Evolutionary conservation across 2,113 vertebrate species (phyloP).

Genomic region (Spea bombifrons): DNA sequence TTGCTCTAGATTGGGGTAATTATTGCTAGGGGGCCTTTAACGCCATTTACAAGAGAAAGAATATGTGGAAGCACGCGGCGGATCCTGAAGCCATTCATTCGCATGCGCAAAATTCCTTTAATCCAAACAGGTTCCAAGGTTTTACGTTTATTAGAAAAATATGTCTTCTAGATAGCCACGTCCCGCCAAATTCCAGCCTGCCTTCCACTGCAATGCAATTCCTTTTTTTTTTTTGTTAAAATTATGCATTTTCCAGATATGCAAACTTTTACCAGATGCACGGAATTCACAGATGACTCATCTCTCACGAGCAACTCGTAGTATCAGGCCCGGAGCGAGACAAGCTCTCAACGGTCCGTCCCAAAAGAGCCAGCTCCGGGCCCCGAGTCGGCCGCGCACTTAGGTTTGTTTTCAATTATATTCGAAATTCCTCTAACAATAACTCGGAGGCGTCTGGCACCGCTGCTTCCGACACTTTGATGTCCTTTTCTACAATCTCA

Average conservation of each 20-base stretch:
- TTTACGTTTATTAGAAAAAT: not conserved
- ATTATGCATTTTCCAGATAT: slow-evolving; percentile 69
- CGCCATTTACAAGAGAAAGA: too few species aligned
- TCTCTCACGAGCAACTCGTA: slow-evolving; percentile 73
- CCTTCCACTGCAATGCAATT: slow-evolving; percentile 47
- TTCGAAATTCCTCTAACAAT: slow-evolving; percentile 70
- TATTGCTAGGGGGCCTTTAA: too few species aligned
- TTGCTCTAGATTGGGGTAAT: too few species aligned
- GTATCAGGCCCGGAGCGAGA: slow-evolving; percentile 69
- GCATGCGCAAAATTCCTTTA: too few species aligned
- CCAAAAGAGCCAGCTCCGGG: slow-evolving; percentile 51
- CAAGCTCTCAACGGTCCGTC: slow-evolving; percentile 59
- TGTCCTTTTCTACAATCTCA: slow-evolving; percentile 60
- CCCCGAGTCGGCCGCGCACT: slow-evolving; percentile 52
- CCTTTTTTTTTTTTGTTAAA: slow-evolving; percentile 57
- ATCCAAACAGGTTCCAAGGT: not conserved
- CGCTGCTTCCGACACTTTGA: slow-evolving; percentile 72
- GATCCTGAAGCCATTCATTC: too few species aligned
- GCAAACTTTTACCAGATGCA: slow-evolving; percentile 84
- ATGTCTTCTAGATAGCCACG: not conserved
- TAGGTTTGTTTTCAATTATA: slow-evolving; percentile 75
- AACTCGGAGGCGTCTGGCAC: slow-evolving; percentile 67
- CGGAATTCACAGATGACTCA: slow-evolving; percentile 74
- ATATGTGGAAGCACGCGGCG: too few species aligned
- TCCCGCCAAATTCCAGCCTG: slow-evolving; percentile 54